Conservation (phyloP, 2,113 vertebrate genomes). For the Tichodroma muraria region DNA sequence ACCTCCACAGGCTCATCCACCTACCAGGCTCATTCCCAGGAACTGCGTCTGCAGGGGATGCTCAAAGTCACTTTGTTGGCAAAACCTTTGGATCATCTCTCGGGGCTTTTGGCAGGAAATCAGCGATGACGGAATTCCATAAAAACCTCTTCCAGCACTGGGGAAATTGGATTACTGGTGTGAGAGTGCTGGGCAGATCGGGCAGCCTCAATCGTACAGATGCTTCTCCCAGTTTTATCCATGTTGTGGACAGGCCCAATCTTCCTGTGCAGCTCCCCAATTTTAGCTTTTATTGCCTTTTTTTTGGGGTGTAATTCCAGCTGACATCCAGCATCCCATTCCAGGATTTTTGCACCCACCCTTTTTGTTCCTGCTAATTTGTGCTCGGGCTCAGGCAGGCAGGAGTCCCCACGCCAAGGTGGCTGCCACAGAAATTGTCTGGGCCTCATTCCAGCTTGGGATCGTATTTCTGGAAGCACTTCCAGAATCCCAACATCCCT, state of each 20-base stretch:
- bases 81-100: not conserved
- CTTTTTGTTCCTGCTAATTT: not conserved
- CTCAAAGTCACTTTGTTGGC: not conserved
- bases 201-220: not conserved
- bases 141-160: not conserved
- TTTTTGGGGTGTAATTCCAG: not conserved
- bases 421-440: not conserved
- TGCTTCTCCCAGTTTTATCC: not conserved
- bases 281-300: not conserved
- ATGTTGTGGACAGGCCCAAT: accelerated
- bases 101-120: not conserved
- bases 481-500: not conserved
- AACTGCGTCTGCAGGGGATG: not conserved
- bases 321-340: not conserved
- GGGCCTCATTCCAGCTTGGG: not conserved
- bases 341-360: not conserved
- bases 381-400: not conserved
- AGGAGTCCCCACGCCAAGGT: not conserved
- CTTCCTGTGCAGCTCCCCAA: not conserved
- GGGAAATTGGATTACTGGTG: not conserved
- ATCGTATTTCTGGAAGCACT: not conserved
- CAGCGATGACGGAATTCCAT: not conserved
- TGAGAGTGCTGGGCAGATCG: not conserved
- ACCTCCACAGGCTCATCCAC: not conserved
- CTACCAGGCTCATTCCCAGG: not conserved